phyloP scores from a whole-genome alignment of 2,888 invertebrate species.

The Xestia c-nigrum region DNA sequence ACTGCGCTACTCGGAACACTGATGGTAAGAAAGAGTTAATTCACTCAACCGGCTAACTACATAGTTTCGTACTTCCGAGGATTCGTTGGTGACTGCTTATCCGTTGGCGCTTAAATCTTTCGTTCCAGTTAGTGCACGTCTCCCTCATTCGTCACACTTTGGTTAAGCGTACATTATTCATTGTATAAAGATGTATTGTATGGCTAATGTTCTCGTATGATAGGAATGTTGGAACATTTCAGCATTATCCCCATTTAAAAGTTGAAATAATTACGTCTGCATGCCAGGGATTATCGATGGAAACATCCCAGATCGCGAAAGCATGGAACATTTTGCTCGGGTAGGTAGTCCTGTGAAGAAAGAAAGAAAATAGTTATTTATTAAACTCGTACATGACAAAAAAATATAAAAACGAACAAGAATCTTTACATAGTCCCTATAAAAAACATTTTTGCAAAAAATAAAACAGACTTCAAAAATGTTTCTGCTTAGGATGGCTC shows the following conservation, averaged over 20 bases:
- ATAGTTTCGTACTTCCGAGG: constrained; percentile 53
- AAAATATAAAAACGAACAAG: too few relatives aligned
- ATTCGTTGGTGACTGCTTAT: constrained; percentile 34
- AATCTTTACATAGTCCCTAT: too few relatives aligned
- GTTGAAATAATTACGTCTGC: constrained; percentile 19
- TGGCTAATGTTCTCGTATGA: constrained; percentile 21
- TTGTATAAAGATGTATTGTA: constrained; percentile 28
- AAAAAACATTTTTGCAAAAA: too few relatives aligned
- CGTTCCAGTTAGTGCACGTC: constrained; percentile 44
- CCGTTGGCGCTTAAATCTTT: constrained; percentile 57
- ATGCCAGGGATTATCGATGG: constrained; percentile 1
- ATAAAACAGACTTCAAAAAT: too few relatives aligned
- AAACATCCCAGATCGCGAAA: not conserved
- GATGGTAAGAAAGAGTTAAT: constrained; percentile 64
- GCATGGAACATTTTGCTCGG: constrained; percentile 1
- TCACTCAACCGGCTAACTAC: constrained; percentile 59
- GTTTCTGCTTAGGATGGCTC: too few relatives aligned
- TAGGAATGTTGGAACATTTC: constrained; percentile 34
- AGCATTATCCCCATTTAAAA: constrained; percentile 9
- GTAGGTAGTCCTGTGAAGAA: too few relatives aligned
- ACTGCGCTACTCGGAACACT: constrained; percentile 78
- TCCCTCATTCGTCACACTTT: constrained; percentile 32
- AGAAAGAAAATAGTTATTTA: too few relatives aligned
- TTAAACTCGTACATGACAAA: too few relatives aligned
- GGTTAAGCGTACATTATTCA: constrained; percentile 38